Evolutionary conservation across 2,113 vertebrate species (phyloP).

Genomic region (Pelobates fuscus): DNA sequence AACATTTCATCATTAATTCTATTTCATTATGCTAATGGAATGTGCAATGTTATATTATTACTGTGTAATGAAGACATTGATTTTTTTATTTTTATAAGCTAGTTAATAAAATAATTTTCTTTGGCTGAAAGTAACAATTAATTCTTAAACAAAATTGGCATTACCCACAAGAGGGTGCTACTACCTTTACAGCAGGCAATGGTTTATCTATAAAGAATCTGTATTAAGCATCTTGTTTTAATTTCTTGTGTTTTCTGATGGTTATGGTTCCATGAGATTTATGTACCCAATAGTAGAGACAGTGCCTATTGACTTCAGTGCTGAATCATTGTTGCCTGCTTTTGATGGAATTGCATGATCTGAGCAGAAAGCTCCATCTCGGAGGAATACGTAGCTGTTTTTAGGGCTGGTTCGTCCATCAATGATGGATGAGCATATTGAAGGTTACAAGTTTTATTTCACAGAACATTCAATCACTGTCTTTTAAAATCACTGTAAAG

Average conservation of each 20-base stretch:
- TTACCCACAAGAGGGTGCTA: slow-evolving; percentile 1
- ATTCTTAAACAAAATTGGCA: background rate
- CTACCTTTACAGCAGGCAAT: slow-evolving; percentile 1
- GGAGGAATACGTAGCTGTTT: slow-evolving; percentile 4
- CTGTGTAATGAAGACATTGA: no score
- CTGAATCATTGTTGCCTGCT: slow-evolving; percentile 3
- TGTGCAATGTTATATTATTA: no score
- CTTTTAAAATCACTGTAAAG: background rate
- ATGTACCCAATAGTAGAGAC: background rate
- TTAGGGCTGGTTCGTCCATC: background rate
- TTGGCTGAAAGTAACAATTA: no score
- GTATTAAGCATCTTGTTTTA: rapidly evolving
- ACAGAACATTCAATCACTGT: background rate
- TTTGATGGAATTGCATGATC: background rate
- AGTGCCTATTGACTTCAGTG: slow-evolving; percentile 15
- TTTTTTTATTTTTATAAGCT: no score
- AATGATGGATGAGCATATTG: background rate
- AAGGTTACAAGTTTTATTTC: slow-evolving; percentile 3
- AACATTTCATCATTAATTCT: no score
- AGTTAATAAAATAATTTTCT: no score
- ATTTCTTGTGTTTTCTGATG: rapidly evolving
- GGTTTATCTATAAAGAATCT: background rate
- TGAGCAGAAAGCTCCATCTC: background rate
- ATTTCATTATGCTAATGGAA: no score
- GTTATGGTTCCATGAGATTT: background rate